These are phyloP conservation scores for Taphrorychus bicolor DNA, from an alignment of 2,888 invertebrate genomes.

Conservation along the genomic window DNA sequence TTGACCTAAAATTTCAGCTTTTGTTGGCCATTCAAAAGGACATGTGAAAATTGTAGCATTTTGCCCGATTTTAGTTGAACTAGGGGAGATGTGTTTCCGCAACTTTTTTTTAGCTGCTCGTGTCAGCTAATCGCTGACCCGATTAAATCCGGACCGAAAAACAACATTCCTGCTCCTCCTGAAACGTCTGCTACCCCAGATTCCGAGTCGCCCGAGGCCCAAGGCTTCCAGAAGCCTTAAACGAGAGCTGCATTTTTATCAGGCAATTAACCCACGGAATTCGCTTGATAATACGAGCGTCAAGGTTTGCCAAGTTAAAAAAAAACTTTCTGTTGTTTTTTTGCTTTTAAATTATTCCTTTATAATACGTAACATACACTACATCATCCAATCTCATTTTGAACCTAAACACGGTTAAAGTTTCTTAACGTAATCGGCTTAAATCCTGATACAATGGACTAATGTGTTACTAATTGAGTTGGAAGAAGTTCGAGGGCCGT, in stretches of 20 bases:
- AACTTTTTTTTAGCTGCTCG: not conserved
- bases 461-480: conserved; percentile 41
- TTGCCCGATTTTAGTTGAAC: too few species aligned
- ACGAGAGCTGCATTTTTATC: not conserved
- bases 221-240: not conserved
- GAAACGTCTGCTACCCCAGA: not conserved
- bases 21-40: too few species aligned
- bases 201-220: not conserved
- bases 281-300: not conserved
- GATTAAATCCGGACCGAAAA: not conserved
- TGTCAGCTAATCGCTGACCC: not conserved
- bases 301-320: too few species aligned
- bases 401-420: conserved; percentile 20
- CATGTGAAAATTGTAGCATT: too few species aligned
- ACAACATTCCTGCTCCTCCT: not conserved
- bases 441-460: conserved; percentile 38
- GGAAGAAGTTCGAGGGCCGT: conserved; percentile 33
- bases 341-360: not conserved
- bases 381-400: not conserved
- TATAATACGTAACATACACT: not conserved
- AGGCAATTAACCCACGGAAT: not conserved
- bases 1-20: too few species aligned
- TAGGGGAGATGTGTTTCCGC: too few species aligned
- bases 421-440: conserved; percentile 45
- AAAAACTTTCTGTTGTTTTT: too few species aligned